Evolutionary conservation across 1,140 invertebrate species (phyloP), one percentile per base, ranked within the genome.

Genomic region (Caenorhabditis latens): DNA sequence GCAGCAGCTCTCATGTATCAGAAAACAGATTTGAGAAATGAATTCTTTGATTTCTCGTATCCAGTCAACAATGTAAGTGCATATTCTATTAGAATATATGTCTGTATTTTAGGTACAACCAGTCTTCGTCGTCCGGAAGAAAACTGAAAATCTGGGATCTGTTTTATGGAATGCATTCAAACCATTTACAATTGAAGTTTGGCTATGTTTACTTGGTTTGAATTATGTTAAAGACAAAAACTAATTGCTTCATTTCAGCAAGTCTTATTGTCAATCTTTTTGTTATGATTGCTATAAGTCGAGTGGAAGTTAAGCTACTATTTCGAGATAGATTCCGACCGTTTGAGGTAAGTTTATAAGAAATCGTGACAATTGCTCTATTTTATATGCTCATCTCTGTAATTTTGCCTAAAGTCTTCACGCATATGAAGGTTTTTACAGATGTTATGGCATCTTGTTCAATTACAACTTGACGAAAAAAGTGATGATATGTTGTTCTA

Each of bases 151-250:
- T 40, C 43, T 86, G n/a, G 86, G 82, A 61, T 63, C 75, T 11
- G 75, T 86, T 5, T n/a, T 86, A 5, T 86, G 86, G 86, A 86
- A 86, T 55, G 86, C 86, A n/a, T 58, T 86, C 79, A 83, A 83
- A 57, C 86, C 86, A 48, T 86, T 79, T 42, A n/a, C 67, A 50
- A 43, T 84, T 8, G 24, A 58, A n/a, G 86, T 86, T 40, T 86
- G 86, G 86, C 16, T 86, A 4, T 61, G 75, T 16, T 19, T 86
- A 16, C 63, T 86, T 16, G 82, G 84, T 85, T 65, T 9, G 32
- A 65, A 32, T 4, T 14, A 19, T 71, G 32, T 32, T 32, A 32
- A 32, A 1, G 32, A 32, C 32, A 32, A 32, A 32, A 32, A 32
- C 32, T 0, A 32, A 32, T 32, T 32, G 32, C 2, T 32, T 32